Evolutionary conservation across 2,888 invertebrate species (phyloP).

Genomic region (Ischnura elegans): DNA sequence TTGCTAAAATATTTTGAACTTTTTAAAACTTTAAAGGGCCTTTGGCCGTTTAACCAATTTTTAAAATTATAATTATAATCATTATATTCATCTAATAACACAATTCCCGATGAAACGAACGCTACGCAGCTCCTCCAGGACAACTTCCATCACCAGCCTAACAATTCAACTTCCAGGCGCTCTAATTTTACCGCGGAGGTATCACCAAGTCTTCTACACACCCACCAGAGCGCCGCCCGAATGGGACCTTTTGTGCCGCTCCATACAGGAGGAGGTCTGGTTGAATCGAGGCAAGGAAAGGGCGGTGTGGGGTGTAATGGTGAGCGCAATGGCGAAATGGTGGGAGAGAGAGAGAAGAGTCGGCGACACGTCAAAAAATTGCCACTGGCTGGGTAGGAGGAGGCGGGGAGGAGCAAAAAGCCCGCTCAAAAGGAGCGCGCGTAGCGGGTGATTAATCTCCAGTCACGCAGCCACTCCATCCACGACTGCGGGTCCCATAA

Average conservation of each 20-base stretch:
- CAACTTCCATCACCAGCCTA: too few species aligned
- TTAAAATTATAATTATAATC: too few species aligned
- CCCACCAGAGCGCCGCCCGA: background rate
- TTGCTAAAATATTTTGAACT: too few species aligned
- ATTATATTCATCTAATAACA: too few species aligned
- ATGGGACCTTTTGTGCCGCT: background rate
- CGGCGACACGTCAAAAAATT: slow-evolving; percentile 26
- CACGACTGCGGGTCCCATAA: slow-evolving; percentile 2
- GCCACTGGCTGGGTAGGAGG: background rate
- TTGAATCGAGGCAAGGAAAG: background rate
- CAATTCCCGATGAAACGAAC: too few species aligned
- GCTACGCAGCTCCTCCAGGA: too few species aligned
- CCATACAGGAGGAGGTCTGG: background rate
- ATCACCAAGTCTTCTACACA: background rate
- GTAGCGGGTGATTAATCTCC: slow-evolving; percentile 53
- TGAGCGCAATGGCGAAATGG: background rate
- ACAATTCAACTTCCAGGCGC: too few species aligned
- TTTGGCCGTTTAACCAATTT: too few species aligned
- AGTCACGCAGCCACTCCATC: slow-evolving; percentile 35
- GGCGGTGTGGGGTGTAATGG: background rate
- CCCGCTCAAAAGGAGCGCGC: background rate
- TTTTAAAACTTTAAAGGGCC: too few species aligned
- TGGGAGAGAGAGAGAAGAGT: background rate
- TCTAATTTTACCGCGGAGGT: background rate
- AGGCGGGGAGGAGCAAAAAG: background rate